Base-by-base conservation (phyloP, 2,113 vertebrate species). In the Ictalurus punctatus region DNA sequence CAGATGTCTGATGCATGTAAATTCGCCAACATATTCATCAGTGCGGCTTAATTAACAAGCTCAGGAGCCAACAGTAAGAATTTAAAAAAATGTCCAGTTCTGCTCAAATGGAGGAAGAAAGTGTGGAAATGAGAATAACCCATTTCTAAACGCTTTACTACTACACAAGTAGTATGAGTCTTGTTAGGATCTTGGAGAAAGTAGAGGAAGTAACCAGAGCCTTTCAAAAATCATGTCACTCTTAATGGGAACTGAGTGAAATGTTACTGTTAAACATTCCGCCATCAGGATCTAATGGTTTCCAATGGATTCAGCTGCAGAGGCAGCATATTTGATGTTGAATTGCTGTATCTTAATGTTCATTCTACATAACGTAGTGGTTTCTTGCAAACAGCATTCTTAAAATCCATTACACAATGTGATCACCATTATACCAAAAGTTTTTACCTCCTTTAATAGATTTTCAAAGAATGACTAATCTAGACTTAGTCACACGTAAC, bases 11-110 rank as follows among this genome's bases (percentile, higher is more conserved):
- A 16, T 54, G 74, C 40, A 65, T 67, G 87, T 48, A 34, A 58
- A 74, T 52, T 71, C 3, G 25, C 85, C 74, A 14, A 37, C 30
- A 65, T 37, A 71, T 71, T 63, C 8, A 76, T 88, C 82, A 58
- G 14, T 3, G 34, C 27, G 6, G 80, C 34, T 83, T 30, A 52
- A 84, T 83, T 88, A 88, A 61, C 56, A 52, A 52, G 81, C 81
- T 83, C 37, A 63, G 27, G 81, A 23, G 58, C 81, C 59, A 63
- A 10, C 34, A 40, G 21, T 83, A 44, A 16, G 9, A 83, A 61
- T 59, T 9, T 1, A n/a, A 63, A 81, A 79, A 81, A 56, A 81
- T 4, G 59, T 25, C 34, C 25, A 40, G 2, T 40, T 59, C 10
- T 34, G 80, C n/a, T 40, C 25, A 63, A 63, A 27, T 40, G 13